phyloP scores from a whole-genome alignment of 2,888 invertebrate genomes.

The Megastigmus dorsalis region DNA sequence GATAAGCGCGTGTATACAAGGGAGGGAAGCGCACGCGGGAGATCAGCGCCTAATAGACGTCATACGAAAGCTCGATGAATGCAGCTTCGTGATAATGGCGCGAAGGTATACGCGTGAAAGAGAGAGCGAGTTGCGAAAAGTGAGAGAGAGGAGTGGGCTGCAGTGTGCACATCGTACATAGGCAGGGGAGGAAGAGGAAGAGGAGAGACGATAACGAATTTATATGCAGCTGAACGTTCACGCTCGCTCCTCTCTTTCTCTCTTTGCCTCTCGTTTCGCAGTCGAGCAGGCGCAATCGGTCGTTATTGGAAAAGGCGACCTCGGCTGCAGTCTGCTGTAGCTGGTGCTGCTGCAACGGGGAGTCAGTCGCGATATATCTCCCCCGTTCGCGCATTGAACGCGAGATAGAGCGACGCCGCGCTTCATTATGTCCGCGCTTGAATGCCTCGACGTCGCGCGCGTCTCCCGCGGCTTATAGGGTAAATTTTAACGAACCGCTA shows the following conservation, averaged over 20 bases:
- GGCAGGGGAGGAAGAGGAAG: background rate
- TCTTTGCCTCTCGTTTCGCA: constrained; percentile 59
- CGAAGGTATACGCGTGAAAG: background rate
- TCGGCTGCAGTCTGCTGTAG: constrained; percentile 34
- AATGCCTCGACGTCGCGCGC: constrained; percentile 67
- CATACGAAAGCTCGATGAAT: constrained; percentile 37
- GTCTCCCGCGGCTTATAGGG: constrained; percentile 64
- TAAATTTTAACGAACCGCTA: constrained; percentile 73
- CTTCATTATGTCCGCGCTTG: constrained; percentile 69
- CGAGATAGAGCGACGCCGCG: constrained; percentile 50
- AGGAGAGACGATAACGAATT: constrained; percentile 37
- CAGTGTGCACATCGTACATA: too few relatives aligned
- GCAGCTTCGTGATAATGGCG: constrained; percentile 21
- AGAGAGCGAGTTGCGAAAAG: background rate
- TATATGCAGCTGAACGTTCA: constrained; percentile 56
- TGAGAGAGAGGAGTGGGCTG: background rate
- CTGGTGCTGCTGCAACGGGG: background rate
- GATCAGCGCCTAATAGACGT: too few relatives aligned
- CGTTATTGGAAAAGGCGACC: constrained; percentile 58
- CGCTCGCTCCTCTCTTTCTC: too few relatives aligned
- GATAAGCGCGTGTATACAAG: too few relatives aligned
- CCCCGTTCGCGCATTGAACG: too few relatives aligned
- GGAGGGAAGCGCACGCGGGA: too few relatives aligned
- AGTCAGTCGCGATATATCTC: background rate
- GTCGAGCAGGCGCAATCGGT: constrained; percentile 58